Percentiles rank a stretch among this genome's conserved stretches.
Conservation (phyloP, 2,797 vertebrate species). For the Falco berigora region DNA sequence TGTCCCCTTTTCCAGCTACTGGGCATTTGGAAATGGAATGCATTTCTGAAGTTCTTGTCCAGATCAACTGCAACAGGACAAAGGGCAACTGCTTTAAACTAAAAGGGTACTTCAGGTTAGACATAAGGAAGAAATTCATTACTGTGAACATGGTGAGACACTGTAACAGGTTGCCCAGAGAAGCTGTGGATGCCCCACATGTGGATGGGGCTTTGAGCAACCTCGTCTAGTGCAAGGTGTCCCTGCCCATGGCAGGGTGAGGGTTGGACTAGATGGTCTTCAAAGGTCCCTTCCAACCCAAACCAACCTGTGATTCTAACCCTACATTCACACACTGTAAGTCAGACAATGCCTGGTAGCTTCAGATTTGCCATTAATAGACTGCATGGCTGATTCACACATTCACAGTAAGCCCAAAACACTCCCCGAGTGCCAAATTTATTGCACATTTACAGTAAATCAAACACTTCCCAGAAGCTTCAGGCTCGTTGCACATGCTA, state of each 20-base stretch:
- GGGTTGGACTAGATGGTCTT: neutral
- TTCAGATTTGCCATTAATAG: neutral
- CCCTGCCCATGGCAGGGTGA: neutral
- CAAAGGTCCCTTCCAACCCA: neutral
- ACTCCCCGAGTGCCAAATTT: neutral
- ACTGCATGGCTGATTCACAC: neutral
- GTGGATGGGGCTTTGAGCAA: neutral
- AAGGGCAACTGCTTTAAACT: neutral
- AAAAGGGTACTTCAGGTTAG: neutral
- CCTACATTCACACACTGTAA: neutral
- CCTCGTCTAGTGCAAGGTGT: neutral
- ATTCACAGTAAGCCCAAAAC: neutral
- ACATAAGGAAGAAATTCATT: neutral
- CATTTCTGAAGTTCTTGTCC: neutral
- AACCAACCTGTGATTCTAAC: neutral
- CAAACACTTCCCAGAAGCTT: neutral
- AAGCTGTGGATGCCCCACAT: neutral
- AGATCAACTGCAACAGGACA: neutral
- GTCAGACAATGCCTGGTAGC: neutral
- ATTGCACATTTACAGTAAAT: neutral
- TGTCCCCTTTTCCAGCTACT: neutral
- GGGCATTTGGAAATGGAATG: neutral
- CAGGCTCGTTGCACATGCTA: neutral
- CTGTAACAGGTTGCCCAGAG: neutral
- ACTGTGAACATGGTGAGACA: accelerated